Base-by-base conservation (phyloP, 92 coral and sea anemone genomes). In the Muricea muricata region DNA sequence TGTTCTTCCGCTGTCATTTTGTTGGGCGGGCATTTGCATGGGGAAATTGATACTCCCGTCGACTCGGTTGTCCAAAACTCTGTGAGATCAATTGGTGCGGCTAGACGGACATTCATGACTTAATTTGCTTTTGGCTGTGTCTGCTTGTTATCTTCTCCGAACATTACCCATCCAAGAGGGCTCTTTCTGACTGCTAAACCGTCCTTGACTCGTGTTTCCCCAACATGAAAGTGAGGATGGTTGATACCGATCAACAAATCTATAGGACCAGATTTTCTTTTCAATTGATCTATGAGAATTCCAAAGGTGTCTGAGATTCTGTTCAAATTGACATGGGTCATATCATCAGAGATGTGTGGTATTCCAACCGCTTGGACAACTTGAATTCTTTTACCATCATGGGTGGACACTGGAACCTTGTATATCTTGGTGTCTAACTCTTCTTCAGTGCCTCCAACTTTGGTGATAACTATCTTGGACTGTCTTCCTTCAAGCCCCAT, bases 131-230 rank as follows among this genome's bases (percentile, higher is more conserved):
- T 60, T n/a, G 57, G 83, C 45, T 37, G 24, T 4, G 65, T 75
- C 6, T 66, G 50, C 7, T 71, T 65, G 33, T 41, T 29, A 32
- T 73, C 72, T 11, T 58, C 54, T 58, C 85, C 88, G 30, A 86
- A 90, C 28, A 86, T 41, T 25, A 90, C 88, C 87, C 90, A 90
- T 13, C 93, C 90, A 7, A 90, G 65, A 47, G 88, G 90, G 56
- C 90, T 60, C 54, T 55, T 77, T 67, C 90, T 58, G 9, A 70
- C 79, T 20, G 81, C 90, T 10, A 81, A 69, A 45, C 63, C 73
- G 42, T 61, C 84, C 17, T 86, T 86, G 35, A 76, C 75, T 56
- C 77, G 86, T 30, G 89, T 87, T 87, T 90, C 80, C 1, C 93
- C 91, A 6, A 46, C 77, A 18, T 87, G 93, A 28, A 87, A 84